These are phyloP conservation scores for Pristionchus exspectatus DNA, from an alignment of 2,888 invertebrate genomes.

Conservation along the genomic window DNA sequence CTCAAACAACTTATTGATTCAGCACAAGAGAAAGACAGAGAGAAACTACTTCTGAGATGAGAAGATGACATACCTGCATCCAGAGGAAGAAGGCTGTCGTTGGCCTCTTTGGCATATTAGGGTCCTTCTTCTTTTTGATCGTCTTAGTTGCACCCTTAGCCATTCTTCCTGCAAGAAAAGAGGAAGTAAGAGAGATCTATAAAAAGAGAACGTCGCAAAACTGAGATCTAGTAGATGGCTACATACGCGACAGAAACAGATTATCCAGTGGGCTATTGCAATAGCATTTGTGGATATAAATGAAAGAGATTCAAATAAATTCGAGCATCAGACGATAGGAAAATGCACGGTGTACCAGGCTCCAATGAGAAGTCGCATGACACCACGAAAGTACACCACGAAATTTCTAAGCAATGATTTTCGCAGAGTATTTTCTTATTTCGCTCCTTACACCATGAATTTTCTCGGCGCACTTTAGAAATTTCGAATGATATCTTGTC, in stretches of 20 bases:
- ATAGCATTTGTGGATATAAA: too few species aligned
- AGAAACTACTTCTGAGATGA: background rate
- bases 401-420: too few species aligned
- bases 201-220: background rate
- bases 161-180: constrained; percentile 6
- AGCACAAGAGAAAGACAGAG: background rate
- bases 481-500: too few species aligned
- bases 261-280: too few species aligned
- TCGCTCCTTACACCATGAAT: too few species aligned
- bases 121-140: constrained; percentile 40
- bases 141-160: constrained; percentile 33
- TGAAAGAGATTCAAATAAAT: too few species aligned
- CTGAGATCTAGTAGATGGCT: background rate
- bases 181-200: background rate
- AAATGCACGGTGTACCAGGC: too few species aligned
- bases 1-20: constrained; percentile 34
- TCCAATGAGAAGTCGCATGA: too few species aligned
- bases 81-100: constrained; percentile 53
- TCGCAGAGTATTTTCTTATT: too few species aligned
- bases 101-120: constrained; percentile 54
- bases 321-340: background rate
- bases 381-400: too few species aligned
- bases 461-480: too few species aligned
- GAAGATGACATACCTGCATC: constrained; percentile 37
- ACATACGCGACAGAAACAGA: too few species aligned